A percentile compares a stretch with the other conserved stretches of the same genome.
Conservation (phyloP, 1,140 invertebrate species). For the Luehdorfia chinensis region DNA sequence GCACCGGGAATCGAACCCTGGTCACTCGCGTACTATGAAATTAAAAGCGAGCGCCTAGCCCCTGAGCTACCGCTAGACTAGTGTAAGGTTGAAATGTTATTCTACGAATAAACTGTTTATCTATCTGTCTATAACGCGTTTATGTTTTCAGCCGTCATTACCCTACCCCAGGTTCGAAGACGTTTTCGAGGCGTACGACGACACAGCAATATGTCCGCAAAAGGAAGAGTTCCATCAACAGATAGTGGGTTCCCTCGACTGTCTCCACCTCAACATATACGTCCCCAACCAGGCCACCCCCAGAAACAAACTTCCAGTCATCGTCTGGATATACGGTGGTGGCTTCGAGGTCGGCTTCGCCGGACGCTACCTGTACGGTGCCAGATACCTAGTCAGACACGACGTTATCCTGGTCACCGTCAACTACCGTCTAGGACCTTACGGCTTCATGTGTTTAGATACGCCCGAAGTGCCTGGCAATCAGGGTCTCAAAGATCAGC, state of each 20-base stretch:
- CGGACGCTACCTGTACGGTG: constrained; percentile 50
- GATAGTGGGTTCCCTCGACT: constrained; percentile 18
- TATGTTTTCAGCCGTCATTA: constrained; percentile 15
- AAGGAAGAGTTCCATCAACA: neutral
- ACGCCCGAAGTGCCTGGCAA: constrained; percentile 4
- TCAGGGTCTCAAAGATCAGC: constrained; percentile 10
- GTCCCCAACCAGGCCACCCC: constrained; percentile 29
- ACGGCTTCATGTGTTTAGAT: constrained; percentile 14
- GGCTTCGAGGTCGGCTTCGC: constrained; percentile 77
- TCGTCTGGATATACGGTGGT: constrained; percentile 86
- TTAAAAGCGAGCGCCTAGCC: too few relatives aligned
- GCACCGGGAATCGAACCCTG: too few relatives aligned
- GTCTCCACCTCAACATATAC: constrained; percentile 42
- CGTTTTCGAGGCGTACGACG: constrained; percentile 11
- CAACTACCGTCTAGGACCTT: constrained; percentile 4
- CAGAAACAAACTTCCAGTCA: constrained; percentile 72
- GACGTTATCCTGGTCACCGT: constrained; percentile 76
- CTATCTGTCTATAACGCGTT: too few relatives aligned
- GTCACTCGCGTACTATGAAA: too few relatives aligned
- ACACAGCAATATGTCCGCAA: constrained; percentile 20
- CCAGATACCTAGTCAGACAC: constrained; percentile 74
- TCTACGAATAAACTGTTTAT: too few relatives aligned
- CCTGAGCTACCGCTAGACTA: too few relatives aligned
- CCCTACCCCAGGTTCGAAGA: constrained; percentile 15
- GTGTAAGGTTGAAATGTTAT: too few relatives aligned